Conservation (phyloP, 2,888 invertebrate genomes). For the Sisyra nigra region DNA sequence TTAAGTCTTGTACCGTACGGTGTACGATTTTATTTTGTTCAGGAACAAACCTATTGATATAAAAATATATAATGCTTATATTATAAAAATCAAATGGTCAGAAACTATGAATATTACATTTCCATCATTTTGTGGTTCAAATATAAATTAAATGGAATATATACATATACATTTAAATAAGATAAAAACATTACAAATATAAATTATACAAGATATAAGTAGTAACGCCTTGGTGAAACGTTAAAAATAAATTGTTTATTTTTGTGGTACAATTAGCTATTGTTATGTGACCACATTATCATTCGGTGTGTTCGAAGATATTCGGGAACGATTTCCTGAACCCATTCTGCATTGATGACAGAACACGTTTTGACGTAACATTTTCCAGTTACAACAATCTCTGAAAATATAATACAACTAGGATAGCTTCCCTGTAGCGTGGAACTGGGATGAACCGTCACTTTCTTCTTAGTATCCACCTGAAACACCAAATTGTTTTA, state of each 20-base stretch:
- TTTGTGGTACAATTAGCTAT: background rate
- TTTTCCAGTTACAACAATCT: conserved; percentile 72
- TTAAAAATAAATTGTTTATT: background rate
- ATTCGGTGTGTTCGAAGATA: conserved; percentile 23
- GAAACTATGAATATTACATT: too few relatives aligned
- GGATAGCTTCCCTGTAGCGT: conserved; percentile 56
- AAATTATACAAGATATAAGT: too few relatives aligned
- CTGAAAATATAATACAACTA: conserved; percentile 62
- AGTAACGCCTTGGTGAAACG: too few relatives aligned
- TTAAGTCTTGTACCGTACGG: too few relatives aligned
- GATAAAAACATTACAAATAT: background rate
- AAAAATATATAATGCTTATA: too few relatives aligned
- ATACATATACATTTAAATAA: background rate
- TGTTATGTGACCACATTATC: conserved; percentile 9
- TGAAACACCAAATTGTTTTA: conserved; percentile 20
- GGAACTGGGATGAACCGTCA: conserved; percentile 73
- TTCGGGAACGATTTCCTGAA: conserved; percentile 41
- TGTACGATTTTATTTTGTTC: too few relatives aligned
- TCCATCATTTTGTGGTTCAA: background rate
- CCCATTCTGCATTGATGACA: conserved; percentile 66
- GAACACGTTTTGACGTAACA: conserved; percentile 66
- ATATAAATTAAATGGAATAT: background rate
- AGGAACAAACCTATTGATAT: too few relatives aligned
- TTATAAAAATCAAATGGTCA: too few relatives aligned
- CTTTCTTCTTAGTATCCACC: conserved; percentile 46